These are phyloP conservation scores for Dicyrtoma fusca DNA, from an alignment of 2,888 invertebrate species.

Conservation along the genomic window DNA sequence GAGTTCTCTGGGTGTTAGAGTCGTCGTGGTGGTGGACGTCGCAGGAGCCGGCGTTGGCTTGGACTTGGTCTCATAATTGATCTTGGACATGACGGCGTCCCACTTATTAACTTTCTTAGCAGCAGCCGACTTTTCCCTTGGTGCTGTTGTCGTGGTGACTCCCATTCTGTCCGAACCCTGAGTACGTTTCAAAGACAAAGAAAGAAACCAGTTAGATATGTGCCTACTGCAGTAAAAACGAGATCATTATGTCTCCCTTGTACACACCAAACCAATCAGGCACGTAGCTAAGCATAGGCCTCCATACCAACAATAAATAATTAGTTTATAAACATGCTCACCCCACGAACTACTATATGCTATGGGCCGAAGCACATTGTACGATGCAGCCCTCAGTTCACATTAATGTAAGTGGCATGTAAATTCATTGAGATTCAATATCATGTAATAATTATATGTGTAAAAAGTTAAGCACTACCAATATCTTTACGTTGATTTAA, in stretches of 20 bases:
- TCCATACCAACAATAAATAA: no score
- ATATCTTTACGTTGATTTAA: no score
- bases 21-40: neutral
- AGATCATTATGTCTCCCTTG: neutral
- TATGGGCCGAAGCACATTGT: no score
- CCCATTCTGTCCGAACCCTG: constrained; percentile 32
- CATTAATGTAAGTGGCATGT: no score
- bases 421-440: no score
- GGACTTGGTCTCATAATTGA: constrained; percentile 67
- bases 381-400: no score
- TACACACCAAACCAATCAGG: no score
- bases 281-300: no score
- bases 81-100: constrained; percentile 83
- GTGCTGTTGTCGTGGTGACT: constrained; percentile 37
- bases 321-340: no score
- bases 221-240: neutral
- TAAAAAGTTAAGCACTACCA: no score
- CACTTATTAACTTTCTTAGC: constrained; percentile 71
- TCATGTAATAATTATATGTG: no score
- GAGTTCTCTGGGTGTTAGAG: constrained; percentile 69
- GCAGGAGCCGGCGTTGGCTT: constrained; percentile 60
- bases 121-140: constrained; percentile 60
- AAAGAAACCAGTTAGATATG: neutral
- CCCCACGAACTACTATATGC: no score
- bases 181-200: neutral